These are phyloP conservation scores for Bellardia bayeri DNA, from an alignment of 2,888 invertebrate species.

Conservation along the genomic window DNA sequence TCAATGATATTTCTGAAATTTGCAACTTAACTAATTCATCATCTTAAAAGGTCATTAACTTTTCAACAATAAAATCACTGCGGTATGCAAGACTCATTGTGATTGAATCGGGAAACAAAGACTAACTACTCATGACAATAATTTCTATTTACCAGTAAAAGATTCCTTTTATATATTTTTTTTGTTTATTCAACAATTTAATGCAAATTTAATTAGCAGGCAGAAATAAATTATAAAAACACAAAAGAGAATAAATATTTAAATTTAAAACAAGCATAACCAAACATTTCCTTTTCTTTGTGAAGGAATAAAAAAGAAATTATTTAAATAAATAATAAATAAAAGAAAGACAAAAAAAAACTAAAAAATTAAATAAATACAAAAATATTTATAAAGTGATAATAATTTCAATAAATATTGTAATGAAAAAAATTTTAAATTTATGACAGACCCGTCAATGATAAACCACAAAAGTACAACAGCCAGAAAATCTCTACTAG, in stretches of 20 bases:
- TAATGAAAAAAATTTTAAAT: background rate
- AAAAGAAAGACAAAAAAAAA: background rate
- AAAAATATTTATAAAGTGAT: background rate
- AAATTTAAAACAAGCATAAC: background rate
- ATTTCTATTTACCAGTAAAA: background rate
- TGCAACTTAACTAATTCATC: no score
- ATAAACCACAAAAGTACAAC: constrained; percentile 25
- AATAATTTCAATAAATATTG: constrained; percentile 6
- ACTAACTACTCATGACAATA: background rate
- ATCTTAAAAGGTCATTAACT: background rate
- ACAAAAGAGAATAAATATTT: background rate
- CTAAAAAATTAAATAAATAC: background rate
- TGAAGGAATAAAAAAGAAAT: background rate
- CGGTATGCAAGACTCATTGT: background rate
- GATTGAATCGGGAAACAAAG: background rate
- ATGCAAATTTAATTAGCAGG: constrained; percentile 12
- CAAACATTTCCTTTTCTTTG: background rate
- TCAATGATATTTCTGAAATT: no score
- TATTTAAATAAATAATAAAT: background rate
- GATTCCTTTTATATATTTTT: constrained; percentile 1
- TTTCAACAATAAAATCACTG: background rate
- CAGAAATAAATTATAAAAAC: constrained; percentile 1
- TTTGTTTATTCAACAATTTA: background rate
- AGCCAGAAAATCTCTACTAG: no score
- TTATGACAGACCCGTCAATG: constrained; percentile 45